phyloP scores from a whole-genome alignment of 2,888 invertebrate species.

The Zelleria hepariella region DNA sequence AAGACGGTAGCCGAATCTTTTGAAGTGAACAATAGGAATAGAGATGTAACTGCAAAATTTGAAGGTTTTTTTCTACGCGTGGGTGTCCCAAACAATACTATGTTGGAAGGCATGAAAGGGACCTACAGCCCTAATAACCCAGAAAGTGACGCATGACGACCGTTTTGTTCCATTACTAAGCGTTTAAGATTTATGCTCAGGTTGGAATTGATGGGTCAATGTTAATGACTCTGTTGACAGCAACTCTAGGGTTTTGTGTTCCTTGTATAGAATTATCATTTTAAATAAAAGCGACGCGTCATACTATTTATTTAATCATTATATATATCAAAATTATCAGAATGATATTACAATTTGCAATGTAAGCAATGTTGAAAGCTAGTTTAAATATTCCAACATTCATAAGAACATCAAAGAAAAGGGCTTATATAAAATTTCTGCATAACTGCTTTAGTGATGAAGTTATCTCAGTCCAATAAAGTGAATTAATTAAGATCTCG shows the following conservation, averaged over 20 bases:
- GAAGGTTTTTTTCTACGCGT: slow-evolving; percentile 10
- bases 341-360: background rate
- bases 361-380: background rate
- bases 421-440: background rate
- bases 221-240: slow-evolving; percentile 1
- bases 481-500: slow-evolving; percentile 1
- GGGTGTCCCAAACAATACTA: slow-evolving; percentile 9
- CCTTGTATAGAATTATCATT: background rate
- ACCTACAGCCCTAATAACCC: slow-evolving; percentile 28
- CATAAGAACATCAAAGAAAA: background rate
- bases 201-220: slow-evolving; percentile 17
- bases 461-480: slow-evolving; percentile 1
- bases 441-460: background rate
- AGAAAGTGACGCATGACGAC: slow-evolving; percentile 32
- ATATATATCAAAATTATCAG: too few species aligned
- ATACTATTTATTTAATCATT: too few species aligned
- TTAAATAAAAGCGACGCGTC: background rate
- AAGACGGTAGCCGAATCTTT: slow-evolving; percentile 5
- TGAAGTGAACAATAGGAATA: background rate
- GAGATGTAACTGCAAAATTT: background rate
- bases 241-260: background rate
- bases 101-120: slow-evolving; percentile 6
- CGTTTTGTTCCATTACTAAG: slow-evolving; percentile 21
- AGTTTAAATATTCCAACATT: background rate
- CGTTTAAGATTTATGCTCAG: slow-evolving; percentile 14